Conservation (phyloP, 1,140 invertebrate species). For the Drosophila auraria region DNA sequence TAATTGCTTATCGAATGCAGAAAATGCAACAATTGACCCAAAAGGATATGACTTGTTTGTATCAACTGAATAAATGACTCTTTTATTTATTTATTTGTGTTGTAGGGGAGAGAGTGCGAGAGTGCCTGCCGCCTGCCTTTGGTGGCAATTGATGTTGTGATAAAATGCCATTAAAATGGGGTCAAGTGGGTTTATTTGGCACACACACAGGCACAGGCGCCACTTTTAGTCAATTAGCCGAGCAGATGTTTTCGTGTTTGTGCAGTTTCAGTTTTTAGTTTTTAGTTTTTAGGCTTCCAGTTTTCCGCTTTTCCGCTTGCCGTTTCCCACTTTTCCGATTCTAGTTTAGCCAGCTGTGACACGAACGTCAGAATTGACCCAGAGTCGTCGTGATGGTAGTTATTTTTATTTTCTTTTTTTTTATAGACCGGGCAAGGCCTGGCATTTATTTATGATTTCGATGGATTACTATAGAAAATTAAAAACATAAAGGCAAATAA, state of each 20-base stretch:
- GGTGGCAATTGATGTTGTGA: constrained; percentile 36
- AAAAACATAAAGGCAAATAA: constrained; percentile 35
- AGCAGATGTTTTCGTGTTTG: constrained; percentile 64
- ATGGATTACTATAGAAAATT: constrained; percentile 42
- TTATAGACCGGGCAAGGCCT: neutral
- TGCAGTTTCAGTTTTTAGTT: constrained; percentile 16
- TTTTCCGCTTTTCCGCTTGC: constrained; percentile 6
- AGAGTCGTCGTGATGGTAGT: constrained; percentile 2
- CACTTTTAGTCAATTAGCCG: constrained; percentile 74
- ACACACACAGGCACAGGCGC: constrained; percentile 57
- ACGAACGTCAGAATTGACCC: constrained; percentile 21
- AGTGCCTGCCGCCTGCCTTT: neutral
- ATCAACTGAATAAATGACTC: constrained; percentile 11
- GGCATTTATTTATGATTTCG: constrained; percentile 45
- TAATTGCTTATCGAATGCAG: neutral
- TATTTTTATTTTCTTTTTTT: neutral
- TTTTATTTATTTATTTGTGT: constrained; percentile 9
- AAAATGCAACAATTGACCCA: neutral
- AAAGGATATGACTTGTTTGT: constrained; percentile 9
- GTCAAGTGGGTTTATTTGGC: constrained; percentile 65
- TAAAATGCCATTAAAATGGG: constrained; percentile 63
- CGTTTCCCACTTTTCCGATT: constrained; percentile 6
- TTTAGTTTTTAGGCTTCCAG: constrained; percentile 2
- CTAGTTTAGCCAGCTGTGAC: constrained; percentile 26
- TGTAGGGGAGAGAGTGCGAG: constrained; percentile 1